Evolutionary conservation across 2,888 invertebrate genomes (phyloP).

Genomic region (Melieria omissa): DNA sequence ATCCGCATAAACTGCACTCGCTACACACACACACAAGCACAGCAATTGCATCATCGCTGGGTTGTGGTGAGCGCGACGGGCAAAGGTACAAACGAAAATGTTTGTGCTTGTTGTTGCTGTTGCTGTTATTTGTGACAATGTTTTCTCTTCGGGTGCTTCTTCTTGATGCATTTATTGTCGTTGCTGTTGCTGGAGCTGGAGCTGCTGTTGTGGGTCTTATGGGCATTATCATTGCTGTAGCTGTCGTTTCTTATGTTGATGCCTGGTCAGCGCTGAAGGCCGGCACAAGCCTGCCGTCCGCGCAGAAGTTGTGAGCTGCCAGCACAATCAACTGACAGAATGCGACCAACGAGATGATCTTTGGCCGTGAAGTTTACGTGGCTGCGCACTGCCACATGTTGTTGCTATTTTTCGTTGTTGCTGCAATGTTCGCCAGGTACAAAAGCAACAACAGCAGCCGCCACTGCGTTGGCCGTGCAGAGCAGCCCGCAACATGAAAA

Average conservation of each 20-base stretch:
- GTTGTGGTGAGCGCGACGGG: not conserved
- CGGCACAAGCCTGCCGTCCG: slow-evolving; percentile 64
- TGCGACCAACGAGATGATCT: slow-evolving; percentile 49
- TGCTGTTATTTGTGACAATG: not conserved
- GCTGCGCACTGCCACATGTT: slow-evolving; percentile 11
- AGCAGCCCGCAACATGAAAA: slow-evolving; percentile 35
- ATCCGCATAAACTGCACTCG: slow-evolving; percentile 19
- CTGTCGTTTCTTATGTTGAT: slow-evolving; percentile 26
- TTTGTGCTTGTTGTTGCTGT: slow-evolving; percentile 33
- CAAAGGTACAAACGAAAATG: slow-evolving; percentile 12
- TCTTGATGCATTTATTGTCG: too few relatives aligned
- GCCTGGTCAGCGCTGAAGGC: slow-evolving; percentile 50
- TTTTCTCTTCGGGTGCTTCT: too few relatives aligned
- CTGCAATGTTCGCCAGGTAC: slow-evolving; percentile 26
- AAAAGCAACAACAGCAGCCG: not conserved
- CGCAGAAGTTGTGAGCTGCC: slow-evolving; percentile 52
- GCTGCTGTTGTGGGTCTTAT: slow-evolving; percentile 5
- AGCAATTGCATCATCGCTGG: slow-evolving; percentile 13
- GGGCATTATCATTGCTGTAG: slow-evolving; percentile 42
- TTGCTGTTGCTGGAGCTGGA: slow-evolving; percentile 17
- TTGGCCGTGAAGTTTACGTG: not conserved
- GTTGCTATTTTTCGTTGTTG: slow-evolving; percentile 7
- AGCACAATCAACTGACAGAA: slow-evolving; percentile 45
- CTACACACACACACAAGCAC: not conserved
- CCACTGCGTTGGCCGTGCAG: not conserved